Evolutionary conservation across 1,140 invertebrate species (phyloP), one percentile per base, ranked within the genome.

Genomic region (Hyles euphorbiae): DNA sequence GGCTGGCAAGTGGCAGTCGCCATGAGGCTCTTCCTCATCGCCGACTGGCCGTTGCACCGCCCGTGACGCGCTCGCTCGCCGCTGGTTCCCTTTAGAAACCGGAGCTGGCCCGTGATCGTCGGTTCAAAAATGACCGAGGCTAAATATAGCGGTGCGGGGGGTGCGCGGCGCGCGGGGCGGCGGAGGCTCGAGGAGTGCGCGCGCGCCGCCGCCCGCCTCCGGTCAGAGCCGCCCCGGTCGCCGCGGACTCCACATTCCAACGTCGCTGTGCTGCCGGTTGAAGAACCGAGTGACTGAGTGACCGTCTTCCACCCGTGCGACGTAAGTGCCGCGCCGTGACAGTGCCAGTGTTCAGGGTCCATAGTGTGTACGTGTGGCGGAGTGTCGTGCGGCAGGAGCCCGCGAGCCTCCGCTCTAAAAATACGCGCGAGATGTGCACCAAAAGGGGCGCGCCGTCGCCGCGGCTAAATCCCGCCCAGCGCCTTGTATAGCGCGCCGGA

Each of bases 181-280:
- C 51, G 62, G 66, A 58, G 62, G 64, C 57, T 54, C 56, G 54
- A 34, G 60, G 58, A 53, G 65, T 43, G 50, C 57, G 51, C 46
- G 56, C 59, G 61, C 53, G 54, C 61, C 61, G 36, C 59, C 60
- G 60, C 66, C 58, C 61, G 67, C 66, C 60, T 59, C 56, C 64
- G 56, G 63, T 65, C 85, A 88, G 85, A 88, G 85, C 85, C 85
- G 85, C 85, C 78, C 71, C 79, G 85, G 85, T 88, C 85, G 85
- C 83, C 82, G 85, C 85, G 85, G 85, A 88, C 85, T 88, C 85
- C 85, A 87, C 85, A 88, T 88, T 88, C 85, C 85, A 88, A 86
- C 85, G 83, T 82, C 83, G 81, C 78, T 81, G 76, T 77, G 79
- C 78, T 85, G 83, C 75, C 77, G 78, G 72, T 75, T 71, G 65